Conservation (phyloP, 2,113 vertebrate genomes). For the Apodemus speciosus region DNA sequence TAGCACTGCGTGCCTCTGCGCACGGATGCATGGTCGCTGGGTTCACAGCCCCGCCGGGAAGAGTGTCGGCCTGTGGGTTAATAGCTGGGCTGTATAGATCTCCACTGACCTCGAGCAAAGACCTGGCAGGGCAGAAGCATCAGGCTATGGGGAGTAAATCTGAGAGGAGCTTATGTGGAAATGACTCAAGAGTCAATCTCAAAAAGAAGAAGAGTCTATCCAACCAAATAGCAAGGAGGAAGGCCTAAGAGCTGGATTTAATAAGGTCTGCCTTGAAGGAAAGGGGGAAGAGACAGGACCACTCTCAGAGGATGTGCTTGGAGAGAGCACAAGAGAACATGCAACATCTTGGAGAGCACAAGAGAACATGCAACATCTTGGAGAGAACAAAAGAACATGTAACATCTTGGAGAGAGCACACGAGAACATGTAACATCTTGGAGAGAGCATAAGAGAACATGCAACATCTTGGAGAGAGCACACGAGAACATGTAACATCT, state of each 20-base stretch:
- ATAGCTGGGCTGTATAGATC: not conserved
- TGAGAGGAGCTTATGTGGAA: not conserved
- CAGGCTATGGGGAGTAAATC: not conserved
- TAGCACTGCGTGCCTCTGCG: accelerated
- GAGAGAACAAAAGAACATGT: not conserved
- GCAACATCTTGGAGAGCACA: not conserved
- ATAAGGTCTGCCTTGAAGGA: not conserved
- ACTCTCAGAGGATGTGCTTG: not conserved
- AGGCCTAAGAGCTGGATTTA: not conserved
- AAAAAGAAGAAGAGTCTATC: not conserved
- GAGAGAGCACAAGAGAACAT: not conserved
- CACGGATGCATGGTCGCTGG: accelerated
- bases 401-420: not conserved
- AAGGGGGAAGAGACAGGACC: not conserved
- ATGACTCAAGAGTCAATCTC: not conserved
- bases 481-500: not conserved
- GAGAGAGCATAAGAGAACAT: not conserved
- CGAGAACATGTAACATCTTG: not conserved
- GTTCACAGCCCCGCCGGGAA: no score
- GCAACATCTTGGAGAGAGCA: not conserved
- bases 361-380: not conserved
- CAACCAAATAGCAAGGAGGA: not conserved
- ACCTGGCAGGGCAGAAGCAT: not conserved
- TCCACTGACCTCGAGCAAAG: not conserved
- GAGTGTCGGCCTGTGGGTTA: accelerated